Percentiles rank a stretch among this genome's conserved stretches.
Conservation (phyloP, 2,797 vertebrate genomes). For the Protosalanx chinensis region DNA sequence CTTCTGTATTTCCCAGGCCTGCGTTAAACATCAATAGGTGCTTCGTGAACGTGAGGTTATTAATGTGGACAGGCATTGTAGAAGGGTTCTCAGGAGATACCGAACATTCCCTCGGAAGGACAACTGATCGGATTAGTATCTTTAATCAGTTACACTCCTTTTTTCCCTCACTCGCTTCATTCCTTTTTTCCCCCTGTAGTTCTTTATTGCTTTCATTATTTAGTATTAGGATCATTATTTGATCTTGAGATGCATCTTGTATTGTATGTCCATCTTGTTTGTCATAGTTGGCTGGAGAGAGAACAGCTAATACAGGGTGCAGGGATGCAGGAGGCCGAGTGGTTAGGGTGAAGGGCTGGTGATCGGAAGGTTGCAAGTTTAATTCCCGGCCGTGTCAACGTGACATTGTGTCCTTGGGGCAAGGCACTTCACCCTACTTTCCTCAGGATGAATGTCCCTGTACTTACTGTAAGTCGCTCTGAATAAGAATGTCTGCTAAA, state of each 20-base stretch:
- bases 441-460: too few species aligned
- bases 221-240: too few species aligned
- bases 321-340: too few species aligned
- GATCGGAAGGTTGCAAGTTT: too few species aligned
- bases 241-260: not conserved
- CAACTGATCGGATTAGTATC: conserved; percentile 67
- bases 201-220: conserved; percentile 2
- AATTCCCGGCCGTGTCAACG: too few species aligned
- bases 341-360: too few species aligned
- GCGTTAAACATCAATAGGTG: conserved; percentile 41
- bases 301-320: not conserved
- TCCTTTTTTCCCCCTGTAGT: too few species aligned
- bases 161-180: not conserved
- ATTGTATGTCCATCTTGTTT: not conserved
- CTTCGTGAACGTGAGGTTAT: conserved; percentile 53
- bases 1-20: conserved; percentile 19
- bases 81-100: conserved; percentile 50
- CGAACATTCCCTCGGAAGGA: conserved; percentile 35
- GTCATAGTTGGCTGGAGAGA: not conserved
- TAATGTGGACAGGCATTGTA: conserved; percentile 39
- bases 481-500: not conserved
- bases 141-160: conserved; percentile 61
- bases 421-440: too few species aligned
- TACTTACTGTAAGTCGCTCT: too few species aligned
- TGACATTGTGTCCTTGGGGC: too few species aligned